phyloP scores from a whole-genome alignment of 53 echinoderm and acorn worm genomes.

The Hippasteria phrygiana region DNA sequence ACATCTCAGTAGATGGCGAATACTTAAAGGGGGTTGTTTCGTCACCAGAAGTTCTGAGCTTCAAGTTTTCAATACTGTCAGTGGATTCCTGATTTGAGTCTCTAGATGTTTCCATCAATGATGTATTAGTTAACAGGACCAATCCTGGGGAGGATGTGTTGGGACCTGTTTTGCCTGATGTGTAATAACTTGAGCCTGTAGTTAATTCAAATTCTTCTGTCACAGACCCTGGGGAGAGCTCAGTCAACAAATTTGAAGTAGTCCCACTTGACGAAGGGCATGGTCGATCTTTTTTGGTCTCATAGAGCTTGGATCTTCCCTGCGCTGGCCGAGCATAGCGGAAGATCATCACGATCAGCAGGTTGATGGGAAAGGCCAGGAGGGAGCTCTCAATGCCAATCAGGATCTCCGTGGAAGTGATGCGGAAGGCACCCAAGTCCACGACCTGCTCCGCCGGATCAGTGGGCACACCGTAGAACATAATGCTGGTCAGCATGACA shows the following conservation, averaged over 20 bases:
- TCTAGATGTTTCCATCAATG: background rate
- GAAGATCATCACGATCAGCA: conserved; percentile 88
- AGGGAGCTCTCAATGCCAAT: conserved; percentile 88
- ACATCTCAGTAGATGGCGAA: background rate
- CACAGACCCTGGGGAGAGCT: background rate
- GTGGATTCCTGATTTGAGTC: background rate
- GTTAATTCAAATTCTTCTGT: background rate
- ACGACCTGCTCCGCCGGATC: conserved; percentile 84
- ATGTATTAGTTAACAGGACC: background rate
- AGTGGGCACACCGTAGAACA: conserved; percentile 90
- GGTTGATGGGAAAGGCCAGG: conserved; percentile 89
- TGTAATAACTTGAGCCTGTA: background rate
- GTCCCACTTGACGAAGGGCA: background rate
- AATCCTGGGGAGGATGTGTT: background rate
- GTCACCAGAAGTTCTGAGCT: background rate
- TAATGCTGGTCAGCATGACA: conserved; percentile 95
- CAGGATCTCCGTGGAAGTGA: conserved; percentile 86
- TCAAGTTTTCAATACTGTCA: background rate
- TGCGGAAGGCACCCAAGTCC: conserved; percentile 86
- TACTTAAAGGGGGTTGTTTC: background rate
- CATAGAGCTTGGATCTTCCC: background rate
- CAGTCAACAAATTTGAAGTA: background rate
- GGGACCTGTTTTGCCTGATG: background rate
- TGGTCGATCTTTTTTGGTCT: background rate
- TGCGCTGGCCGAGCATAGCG: conserved; percentile 65